These are phyloP conservation scores for Himalopsyche anomala DNA, from an alignment of 2,888 invertebrate species.

Conservation along the genomic window DNA sequence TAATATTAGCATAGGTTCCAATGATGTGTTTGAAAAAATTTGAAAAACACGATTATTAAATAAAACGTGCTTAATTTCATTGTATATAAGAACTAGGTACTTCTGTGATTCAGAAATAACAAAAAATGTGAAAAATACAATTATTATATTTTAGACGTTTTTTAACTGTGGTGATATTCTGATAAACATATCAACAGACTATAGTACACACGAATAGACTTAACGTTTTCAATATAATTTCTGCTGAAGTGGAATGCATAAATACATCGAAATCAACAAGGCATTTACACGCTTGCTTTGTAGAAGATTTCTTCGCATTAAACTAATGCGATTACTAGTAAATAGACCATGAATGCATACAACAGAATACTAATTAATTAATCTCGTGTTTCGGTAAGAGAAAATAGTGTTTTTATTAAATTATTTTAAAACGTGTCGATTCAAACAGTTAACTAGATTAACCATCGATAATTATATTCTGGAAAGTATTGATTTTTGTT, in stretches of 20 bases:
- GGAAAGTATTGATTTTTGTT: too few relatives aligned
- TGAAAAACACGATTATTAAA: too few relatives aligned
- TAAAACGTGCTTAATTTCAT: too few relatives aligned
- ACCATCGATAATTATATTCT: background rate
- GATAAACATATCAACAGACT: background rate
- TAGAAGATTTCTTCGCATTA: background rate
- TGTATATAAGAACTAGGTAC: too few relatives aligned
- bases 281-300: background rate
- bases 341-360: slow-evolving; percentile 24
- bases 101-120: too few relatives aligned
- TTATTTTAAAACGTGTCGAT: background rate
- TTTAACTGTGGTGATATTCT: background rate
- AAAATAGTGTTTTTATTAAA: background rate
- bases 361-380: background rate
- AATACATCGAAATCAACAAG: background rate
- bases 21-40: too few relatives aligned
- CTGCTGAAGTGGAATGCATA: background rate
- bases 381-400: background rate
- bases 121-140: too few relatives aligned
- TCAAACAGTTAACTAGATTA: background rate
- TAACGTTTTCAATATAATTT: background rate
- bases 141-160: too few relatives aligned
- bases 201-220: background rate
- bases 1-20: too few relatives aligned
- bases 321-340: background rate